phyloP scores from a whole-genome alignment of 2,113 vertebrate species.

The Tauraco erythrolophus region DNA sequence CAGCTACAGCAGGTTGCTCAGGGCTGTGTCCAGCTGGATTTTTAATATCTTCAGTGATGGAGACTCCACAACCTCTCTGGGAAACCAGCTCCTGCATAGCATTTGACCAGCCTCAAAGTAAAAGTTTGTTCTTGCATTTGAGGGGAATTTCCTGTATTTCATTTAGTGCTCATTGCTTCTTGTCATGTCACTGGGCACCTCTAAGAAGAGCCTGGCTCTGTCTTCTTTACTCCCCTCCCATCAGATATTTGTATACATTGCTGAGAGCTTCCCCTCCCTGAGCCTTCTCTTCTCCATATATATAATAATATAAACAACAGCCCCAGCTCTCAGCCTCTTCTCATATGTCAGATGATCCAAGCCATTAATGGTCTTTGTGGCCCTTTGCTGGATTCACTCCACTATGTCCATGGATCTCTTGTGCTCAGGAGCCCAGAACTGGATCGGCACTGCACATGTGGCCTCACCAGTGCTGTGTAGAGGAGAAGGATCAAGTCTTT shows the following conservation, averaged over 20 bases:
- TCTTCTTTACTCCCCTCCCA: neutral
- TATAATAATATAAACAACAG: neutral
- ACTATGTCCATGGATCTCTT: neutral
- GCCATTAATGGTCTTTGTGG: neutral
- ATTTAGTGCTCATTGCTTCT: neutral
- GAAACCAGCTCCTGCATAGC: neutral
- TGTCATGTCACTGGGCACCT: neutral
- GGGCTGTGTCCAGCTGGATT: neutral
- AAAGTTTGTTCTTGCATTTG: neutral
- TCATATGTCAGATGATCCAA: neutral
- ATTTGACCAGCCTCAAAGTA: neutral
- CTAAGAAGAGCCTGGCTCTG: neutral
- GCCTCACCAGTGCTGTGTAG: neutral
- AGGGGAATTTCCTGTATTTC: neutral
- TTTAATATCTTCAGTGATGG: neutral
- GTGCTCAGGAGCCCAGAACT: neutral
- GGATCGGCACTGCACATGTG: neutral
- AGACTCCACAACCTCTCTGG: neutral
- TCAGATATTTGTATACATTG: neutral
- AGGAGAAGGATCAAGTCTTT: neutral
- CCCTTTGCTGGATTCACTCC: neutral
- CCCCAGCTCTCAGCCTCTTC: neutral
- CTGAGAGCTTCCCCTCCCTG: accelerated
- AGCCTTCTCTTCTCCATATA: neutral
- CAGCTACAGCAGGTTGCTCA: neutral